phyloP scores from a whole-genome alignment of 2,888 invertebrate species.

The Acleris literana region DNA sequence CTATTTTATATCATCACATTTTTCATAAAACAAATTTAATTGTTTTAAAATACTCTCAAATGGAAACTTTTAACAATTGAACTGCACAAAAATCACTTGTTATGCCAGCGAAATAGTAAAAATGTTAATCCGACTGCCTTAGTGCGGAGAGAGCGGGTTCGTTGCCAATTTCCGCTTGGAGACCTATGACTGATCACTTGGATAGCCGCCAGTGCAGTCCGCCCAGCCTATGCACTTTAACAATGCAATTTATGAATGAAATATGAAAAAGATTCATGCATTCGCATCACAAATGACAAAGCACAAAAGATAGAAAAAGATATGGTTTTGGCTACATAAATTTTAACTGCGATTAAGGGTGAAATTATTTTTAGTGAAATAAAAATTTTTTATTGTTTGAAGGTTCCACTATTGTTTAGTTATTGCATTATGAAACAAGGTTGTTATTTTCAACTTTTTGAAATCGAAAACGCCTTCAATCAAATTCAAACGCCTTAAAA shows the following conservation, averaged over 20 bases:
- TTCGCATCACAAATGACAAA: background rate
- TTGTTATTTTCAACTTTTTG: too few relatives aligned
- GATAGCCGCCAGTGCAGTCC: constrained; percentile 23
- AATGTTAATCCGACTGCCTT: constrained; percentile 27
- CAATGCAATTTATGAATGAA: background rate
- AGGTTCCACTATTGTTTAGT: too few relatives aligned
- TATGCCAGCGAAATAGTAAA: constrained; percentile 7
- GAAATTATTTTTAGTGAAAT: too few relatives aligned
- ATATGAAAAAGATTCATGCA: background rate
- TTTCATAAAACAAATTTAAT: too few relatives aligned
- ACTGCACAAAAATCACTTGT: constrained; percentile 8
- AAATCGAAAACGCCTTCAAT: too few relatives aligned
- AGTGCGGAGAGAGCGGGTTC: background rate
- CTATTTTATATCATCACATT: too few relatives aligned
- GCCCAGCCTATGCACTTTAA: constrained; percentile 9
- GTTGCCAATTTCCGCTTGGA: constrained; percentile 24
- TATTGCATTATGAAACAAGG: too few relatives aligned
- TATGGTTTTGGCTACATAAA: too few relatives aligned
- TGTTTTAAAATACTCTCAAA: background rate
- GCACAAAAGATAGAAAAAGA: too few relatives aligned
- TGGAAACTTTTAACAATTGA: background rate
- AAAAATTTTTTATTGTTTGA: too few relatives aligned
- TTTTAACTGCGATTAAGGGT: too few relatives aligned
- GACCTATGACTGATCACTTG: constrained; percentile 33
- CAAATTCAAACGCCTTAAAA: too few relatives aligned